Percentiles rank a stretch among this genome's conserved stretches.
Conservation (phyloP, 2,888 invertebrate genomes). For the Asteroscopus sphinx region DNA sequence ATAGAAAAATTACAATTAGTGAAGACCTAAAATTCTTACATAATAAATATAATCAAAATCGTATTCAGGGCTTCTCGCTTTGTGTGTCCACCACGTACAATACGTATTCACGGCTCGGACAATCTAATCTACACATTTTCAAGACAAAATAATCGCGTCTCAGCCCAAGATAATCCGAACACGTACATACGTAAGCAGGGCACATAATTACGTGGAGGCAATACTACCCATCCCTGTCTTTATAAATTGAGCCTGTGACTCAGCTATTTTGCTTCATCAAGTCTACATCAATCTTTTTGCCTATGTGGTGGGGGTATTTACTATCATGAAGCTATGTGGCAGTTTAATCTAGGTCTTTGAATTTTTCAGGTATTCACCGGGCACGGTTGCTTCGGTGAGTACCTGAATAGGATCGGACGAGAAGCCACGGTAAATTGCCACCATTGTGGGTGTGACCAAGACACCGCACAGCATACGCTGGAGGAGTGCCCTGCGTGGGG, state of each 20-base stretch:
- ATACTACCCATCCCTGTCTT: conserved; percentile 55
- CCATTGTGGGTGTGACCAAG: no score
- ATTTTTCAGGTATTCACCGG: background rate
- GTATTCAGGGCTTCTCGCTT: background rate
- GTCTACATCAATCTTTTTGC: conserved; percentile 61
- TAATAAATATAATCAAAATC: background rate
- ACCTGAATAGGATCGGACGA: no score
- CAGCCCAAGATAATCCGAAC: conserved; percentile 36
- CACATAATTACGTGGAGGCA: conserved; percentile 57
- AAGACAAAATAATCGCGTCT: conserved; percentile 55
- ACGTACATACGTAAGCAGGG: conserved; percentile 53
- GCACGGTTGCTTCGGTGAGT: no score
- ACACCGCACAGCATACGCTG: no score
- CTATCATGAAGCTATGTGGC: conserved; percentile 40
- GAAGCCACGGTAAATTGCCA: no score
- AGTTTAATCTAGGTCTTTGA: conserved; percentile 1
- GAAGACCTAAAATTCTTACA: background rate
- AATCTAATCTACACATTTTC: conserved; percentile 54
- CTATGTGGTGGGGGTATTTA: conserved; percentile 29
- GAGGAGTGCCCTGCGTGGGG: no score
- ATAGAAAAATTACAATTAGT: background rate
- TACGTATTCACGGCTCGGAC: conserved; percentile 35
- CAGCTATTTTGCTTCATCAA: conserved; percentile 59
- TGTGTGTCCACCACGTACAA: conserved; percentile 19
- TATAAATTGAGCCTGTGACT: conserved; percentile 60